Base-by-base conservation (phyloP, 1,140 invertebrate genomes). In the Brachionus plicatilis region DNA sequence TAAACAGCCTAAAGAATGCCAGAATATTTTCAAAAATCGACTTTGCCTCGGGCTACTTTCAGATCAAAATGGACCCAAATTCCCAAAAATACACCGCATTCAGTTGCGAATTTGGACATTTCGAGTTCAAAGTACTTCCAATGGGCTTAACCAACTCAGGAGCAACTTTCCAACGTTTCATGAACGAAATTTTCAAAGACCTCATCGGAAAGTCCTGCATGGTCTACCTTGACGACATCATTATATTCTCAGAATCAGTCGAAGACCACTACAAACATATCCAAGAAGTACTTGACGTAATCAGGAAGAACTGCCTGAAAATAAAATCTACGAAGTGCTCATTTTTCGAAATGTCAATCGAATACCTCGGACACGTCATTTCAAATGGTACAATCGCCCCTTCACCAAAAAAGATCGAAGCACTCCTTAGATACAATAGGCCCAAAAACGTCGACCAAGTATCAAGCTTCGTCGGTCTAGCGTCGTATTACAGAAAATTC, bases 251-350 rank as follows among this genome's bases (percentile, higher is more conserved):
- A 45, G 29, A 41, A 43, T 41, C 41, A 17, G n/a, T 76, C 12
- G 24, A 47, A 24, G 72, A 76, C 11, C 27, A 41, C 29, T 6
- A 20, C 37, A 17, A 43, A 43, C 72, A 76, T 29, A 43, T 76
- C 41, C 17, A 17, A 20, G 4, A 76, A 76, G 72, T 76, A 20
- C 14, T 76, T 20, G 17, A 76, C 14, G 24, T 17, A 20, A 17
- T 76, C 14, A 41, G 37, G 37, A 7, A 43, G 8, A 88, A 89
- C 6, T 87, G 88, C 14, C 85, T 91, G 2, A 90, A 88, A 8
- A 86, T 91, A 2, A 90, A 89, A 24, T 85, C 88, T 0, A 65
- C 87, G 72, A 90, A 91, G 87, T 89, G 87, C 41, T 75, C 88
- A 47, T 91, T 91, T 85, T 87, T 27, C 86, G 29, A 85, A 87